phyloP scores from a whole-genome alignment of 1,140 invertebrate species.

The Polypedilum vanderplanki region DNA sequence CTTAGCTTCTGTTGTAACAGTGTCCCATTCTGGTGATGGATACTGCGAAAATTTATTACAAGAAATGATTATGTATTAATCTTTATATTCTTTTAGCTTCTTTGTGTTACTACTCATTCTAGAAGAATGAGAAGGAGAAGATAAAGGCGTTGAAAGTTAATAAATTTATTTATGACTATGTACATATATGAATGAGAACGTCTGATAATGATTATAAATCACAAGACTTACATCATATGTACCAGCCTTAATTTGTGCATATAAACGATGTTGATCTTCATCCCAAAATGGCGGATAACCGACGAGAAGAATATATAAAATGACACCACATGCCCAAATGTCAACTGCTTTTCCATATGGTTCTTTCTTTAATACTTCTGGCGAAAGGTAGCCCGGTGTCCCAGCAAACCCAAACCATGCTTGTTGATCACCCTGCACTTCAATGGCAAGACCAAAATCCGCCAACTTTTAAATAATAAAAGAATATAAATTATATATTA shows the following conservation, averaged over 20 bases:
- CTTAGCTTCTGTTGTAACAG: conserved; percentile 89
- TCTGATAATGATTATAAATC: neutral
- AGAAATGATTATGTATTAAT: too few species aligned
- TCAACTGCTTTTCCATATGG: conserved; percentile 92
- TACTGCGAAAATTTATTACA: conserved; percentile 52
- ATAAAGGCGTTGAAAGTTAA: too few species aligned
- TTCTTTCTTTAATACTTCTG: conserved; percentile 90
- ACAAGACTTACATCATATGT: conserved; percentile 82
- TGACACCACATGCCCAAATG: conserved; percentile 91
- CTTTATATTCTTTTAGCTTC: too few species aligned
- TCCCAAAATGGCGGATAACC: conserved; percentile 96
- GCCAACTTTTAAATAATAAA: conserved; percentile 44
- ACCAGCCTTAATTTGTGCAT: conserved; percentile 89
- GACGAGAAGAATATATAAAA: conserved; percentile 83
- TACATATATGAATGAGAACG: conserved; percentile 35
- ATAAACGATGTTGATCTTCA: conserved; percentile 87
- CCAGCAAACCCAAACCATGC: conserved; percentile 94
- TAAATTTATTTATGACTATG: too few species aligned
- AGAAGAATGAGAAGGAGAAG: too few species aligned
- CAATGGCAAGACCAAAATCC: conserved; percentile 88
- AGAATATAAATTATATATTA: too few species aligned
- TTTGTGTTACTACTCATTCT: too few species aligned
- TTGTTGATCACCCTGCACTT: conserved; percentile 84
- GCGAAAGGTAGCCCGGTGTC: conserved; percentile 87
- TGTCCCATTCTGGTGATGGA: conserved; percentile 93